phyloP scores from a whole-genome alignment of 2,797 vertebrate genomes.

The Holocentrus rufus region DNA sequence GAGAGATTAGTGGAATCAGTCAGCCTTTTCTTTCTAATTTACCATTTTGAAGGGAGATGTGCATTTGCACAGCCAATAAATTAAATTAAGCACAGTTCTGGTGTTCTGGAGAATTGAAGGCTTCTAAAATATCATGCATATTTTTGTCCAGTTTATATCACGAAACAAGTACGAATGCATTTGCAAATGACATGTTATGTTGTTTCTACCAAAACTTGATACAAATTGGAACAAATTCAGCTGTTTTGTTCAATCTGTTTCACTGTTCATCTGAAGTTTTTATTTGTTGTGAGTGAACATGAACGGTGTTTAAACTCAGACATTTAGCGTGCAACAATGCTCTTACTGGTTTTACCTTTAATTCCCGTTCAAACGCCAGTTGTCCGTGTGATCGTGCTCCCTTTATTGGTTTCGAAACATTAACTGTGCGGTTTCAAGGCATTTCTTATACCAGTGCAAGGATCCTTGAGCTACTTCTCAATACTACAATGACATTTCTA shows the following conservation, averaged over 20 bases:
- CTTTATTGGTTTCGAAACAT: constrained; percentile 39
- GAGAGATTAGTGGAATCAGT: constrained; percentile 30
- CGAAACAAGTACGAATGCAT: constrained; percentile 2
- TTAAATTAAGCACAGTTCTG: constrained; percentile 44
- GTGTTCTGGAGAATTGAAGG: neutral
- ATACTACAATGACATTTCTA: constrained; percentile 27
- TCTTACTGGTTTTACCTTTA: constrained; percentile 35
- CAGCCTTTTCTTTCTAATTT: constrained; percentile 21
- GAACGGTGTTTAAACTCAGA: neutral
- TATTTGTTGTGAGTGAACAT: neutral
- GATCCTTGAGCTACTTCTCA: constrained; percentile 33
- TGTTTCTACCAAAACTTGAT: neutral
- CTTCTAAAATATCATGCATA: constrained; percentile 22
- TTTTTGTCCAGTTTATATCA: neutral
- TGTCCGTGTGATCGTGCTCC: neutral
- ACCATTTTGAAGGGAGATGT: constrained; percentile 38
- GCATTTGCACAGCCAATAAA: constrained; percentile 31
- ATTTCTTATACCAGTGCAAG: constrained; percentile 27
- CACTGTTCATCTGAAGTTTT: neutral
- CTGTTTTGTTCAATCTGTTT: neutral
- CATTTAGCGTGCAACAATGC: constrained; percentile 21
- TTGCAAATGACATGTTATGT: neutral
- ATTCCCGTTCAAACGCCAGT: constrained; percentile 39
- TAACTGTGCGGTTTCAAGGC: neutral
- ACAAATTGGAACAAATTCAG: too few species aligned